Conservation (phyloP, 2,113 vertebrate species). For the Xyliphius kryptos region DNA sequence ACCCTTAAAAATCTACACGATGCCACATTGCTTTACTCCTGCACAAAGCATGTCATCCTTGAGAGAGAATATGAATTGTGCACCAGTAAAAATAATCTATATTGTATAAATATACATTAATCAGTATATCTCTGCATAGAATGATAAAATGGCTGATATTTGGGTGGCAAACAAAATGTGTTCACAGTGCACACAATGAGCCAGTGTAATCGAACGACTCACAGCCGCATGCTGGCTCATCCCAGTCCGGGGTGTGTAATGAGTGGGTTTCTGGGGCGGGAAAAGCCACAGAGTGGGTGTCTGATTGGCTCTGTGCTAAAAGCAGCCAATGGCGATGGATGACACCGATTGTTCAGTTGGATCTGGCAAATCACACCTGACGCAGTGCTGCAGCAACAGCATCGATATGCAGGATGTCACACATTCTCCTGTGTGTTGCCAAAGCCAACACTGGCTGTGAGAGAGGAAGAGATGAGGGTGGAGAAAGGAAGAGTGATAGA, state of each 20-base stretch:
- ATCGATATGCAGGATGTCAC: slow-evolving; percentile 42
- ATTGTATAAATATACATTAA: too few relatives aligned
- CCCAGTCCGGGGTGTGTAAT: slow-evolving; percentile 6
- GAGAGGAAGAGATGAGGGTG: background rate
- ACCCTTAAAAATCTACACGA: too few relatives aligned
- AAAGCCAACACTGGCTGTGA: background rate
- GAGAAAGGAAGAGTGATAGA: slow-evolving; percentile 10
- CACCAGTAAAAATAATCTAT: too few relatives aligned
- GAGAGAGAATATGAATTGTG: too few relatives aligned
- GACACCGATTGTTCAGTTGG: slow-evolving; percentile 22
- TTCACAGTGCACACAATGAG: slow-evolving; percentile 31
- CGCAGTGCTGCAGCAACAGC: slow-evolving; percentile 49
- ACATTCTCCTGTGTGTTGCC: background rate
- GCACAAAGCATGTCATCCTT: too few relatives aligned
- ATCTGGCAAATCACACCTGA: slow-evolving; percentile 48
- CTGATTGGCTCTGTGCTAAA: slow-evolving; percentile 37
- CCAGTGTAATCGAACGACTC: slow-evolving; percentile 28
- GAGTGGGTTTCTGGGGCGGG: too few relatives aligned
- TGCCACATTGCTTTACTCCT: too few relatives aligned
- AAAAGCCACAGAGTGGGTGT: slow-evolving; percentile 1
- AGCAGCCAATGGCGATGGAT: slow-evolving; percentile 42
- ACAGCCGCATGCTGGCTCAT: slow-evolving; percentile 23
- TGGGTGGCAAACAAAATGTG: too few relatives aligned
- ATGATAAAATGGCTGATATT: too few relatives aligned
- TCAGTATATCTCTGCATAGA: too few relatives aligned